These are phyloP conservation scores for Aleiodes leptofemur DNA, from an alignment of 2,888 invertebrate species.

Conservation along the genomic window DNA sequence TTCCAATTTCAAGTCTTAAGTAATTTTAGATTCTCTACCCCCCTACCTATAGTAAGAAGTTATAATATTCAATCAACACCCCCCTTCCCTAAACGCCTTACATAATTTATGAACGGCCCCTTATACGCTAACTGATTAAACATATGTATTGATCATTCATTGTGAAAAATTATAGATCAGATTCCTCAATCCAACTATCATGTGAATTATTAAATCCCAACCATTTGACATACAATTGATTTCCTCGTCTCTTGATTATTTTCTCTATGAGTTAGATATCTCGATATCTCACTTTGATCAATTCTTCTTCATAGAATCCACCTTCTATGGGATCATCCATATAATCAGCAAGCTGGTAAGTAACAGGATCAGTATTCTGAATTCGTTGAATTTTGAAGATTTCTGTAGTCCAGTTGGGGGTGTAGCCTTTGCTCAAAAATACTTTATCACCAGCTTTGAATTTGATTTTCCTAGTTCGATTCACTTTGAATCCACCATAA, in stretches of 20 bases:
- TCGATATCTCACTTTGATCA: background rate
- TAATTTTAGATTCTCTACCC: too few species aligned
- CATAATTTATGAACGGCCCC: too few species aligned
- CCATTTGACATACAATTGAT: slow-evolving; percentile 45
- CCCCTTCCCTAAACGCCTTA: too few species aligned
- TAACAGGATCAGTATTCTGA: slow-evolving; percentile 64
- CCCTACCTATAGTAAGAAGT: too few species aligned
- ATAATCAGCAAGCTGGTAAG: slow-evolving; percentile 62
- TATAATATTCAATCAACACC: too few species aligned
- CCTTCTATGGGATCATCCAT: slow-evolving; percentile 57
- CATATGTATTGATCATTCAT: too few species aligned
- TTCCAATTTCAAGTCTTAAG: too few species aligned
- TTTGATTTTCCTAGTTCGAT: slow-evolving; percentile 36
- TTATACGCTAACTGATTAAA: too few species aligned
- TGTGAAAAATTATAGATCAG: background rate
- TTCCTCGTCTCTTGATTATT: slow-evolving; percentile 27
- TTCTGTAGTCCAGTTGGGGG: slow-evolving; percentile 51
- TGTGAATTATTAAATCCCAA: slow-evolving; percentile 44
- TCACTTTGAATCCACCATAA: background rate
- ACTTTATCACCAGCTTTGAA: slow-evolving; percentile 61
- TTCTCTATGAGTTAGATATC: slow-evolving; percentile 11
- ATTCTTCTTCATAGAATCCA: slow-evolving; percentile 43
- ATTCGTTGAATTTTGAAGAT: slow-evolving; percentile 65
- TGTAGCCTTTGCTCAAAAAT: too few species aligned
- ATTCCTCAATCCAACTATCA: slow-evolving; percentile 36